Base-by-base conservation (phyloP, 2,888 invertebrate genomes). In the Trachelus stipa region DNA sequence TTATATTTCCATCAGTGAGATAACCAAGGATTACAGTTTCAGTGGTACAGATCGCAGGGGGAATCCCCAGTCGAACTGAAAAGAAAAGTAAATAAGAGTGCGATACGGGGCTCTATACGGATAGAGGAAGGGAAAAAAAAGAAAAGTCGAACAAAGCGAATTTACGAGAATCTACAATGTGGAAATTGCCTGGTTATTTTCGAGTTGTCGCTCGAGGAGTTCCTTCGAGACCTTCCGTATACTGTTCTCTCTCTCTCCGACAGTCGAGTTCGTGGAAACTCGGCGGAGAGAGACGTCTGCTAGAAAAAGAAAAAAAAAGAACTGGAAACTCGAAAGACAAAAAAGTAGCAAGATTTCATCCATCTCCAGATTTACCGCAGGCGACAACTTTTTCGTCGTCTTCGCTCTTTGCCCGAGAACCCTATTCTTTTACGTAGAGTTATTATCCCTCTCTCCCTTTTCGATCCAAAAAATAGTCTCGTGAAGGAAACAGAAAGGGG, bases 151-250 rank as follows among this genome's bases (percentile, higher is more conserved):
- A 56, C 23, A 23, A 56, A 56, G 56, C 56, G 23, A 56, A 56
- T 56, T 56, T 23, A 23, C 56, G 23, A 56, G 56, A 56, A 23
- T 56, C 56, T 56, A 56, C 56, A 56, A 15, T 56, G 76, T 77
- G 77, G 56, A 79, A 81, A 81, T 80, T 81, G 82, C 80, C 80
- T 81, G 79, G 80, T 81, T 80, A 82, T 80, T 82, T 80, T 80
- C 77, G 77, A 78, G 79, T 81, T 81, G 80, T 78, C 74, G 6
- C 73, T 79, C 73, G 34, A 74, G 68, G 76, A 71, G 74, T 75
- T 37, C 35, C 75, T 68, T 9, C 56, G 23, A 1, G 56, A 56
- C 56, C 23, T 56, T 23, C 56, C 15, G 12, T 35, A 35, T 23
- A 56, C 56, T 0, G 56, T 23, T 56, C 23, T 56, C 56, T 56